Percentiles rank a stretch among this genome's conserved stretches.
phyloP scores from a whole-genome alignment of 2,888 invertebrate genomes.

The Stomorhina lunata region DNA sequence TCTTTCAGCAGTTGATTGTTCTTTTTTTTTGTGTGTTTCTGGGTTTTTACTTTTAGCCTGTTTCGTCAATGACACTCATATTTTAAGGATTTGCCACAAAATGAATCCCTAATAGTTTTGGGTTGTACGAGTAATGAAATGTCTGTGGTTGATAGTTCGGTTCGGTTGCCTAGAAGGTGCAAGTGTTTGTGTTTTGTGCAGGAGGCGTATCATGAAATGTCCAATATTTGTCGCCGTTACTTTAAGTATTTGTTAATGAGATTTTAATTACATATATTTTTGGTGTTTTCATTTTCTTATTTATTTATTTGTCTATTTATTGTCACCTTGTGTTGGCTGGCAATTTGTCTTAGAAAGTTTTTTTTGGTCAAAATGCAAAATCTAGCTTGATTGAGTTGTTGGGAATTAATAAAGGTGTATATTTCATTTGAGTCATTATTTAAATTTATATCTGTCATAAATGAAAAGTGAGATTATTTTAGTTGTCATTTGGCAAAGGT shows the following conservation, averaged over 20 bases:
- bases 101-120: neutral
- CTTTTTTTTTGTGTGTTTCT: no score
- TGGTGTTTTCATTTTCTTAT: constrained; percentile 5
- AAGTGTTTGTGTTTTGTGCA: constrained; percentile 13
- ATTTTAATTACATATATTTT: constrained; percentile 48
- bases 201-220: constrained; percentile 19
- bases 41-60: constrained; percentile 1
- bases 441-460: neutral
- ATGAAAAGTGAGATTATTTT: neutral
- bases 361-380: neutral
- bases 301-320: neutral
- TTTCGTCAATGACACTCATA: constrained; percentile 17
- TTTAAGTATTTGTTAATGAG: constrained; percentile 55
- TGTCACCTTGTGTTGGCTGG: neutral
- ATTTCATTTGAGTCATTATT: neutral
- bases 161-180: neutral
- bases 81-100: neutral
- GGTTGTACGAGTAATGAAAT: neutral
- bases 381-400: no score
- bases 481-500: neutral
- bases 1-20: constrained; percentile 4
- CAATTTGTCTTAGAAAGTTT: constrained; percentile 32
- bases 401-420: neutral
- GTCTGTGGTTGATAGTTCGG: neutral
- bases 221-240: constrained; percentile 45